Percentiles rank a stretch among this genome's conserved stretches.
Conservation (phyloP, 2,113 vertebrate species). For the Numenius arquata region DNA sequence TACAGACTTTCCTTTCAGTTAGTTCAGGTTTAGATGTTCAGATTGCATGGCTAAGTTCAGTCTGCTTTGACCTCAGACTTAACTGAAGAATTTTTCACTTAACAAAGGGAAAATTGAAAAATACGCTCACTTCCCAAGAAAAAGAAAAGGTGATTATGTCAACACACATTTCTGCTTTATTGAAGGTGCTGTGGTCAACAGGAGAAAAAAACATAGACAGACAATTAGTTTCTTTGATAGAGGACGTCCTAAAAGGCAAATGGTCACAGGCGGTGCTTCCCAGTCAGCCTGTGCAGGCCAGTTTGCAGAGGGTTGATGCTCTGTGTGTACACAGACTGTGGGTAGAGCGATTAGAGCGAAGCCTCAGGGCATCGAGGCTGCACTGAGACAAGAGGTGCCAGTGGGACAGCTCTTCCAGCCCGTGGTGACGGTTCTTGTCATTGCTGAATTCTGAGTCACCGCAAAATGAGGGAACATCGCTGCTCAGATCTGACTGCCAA, state of each 20-base stretch:
- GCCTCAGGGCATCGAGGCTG: background rate
- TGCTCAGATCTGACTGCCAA: background rate
- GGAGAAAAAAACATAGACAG: background rate
- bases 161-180: background rate
- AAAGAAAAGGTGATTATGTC: background rate
- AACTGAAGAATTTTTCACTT: background rate
- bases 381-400: background rate
- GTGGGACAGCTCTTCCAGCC: background rate
- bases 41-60: background rate
- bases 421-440: background rate
- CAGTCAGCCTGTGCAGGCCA: background rate
- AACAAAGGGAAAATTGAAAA: background rate
- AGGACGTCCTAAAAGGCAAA: background rate
- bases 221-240: background rate
- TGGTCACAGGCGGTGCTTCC: fast-evolving
- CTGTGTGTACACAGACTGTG: background rate
- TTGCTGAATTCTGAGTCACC: background rate
- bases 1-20: background rate
- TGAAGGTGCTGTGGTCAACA: background rate
- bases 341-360: background rate
- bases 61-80: background rate
- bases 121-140: background rate
- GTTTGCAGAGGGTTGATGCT: background rate
- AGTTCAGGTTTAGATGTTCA: background rate
- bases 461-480: background rate